Evolutionary conservation across 2,888 invertebrate genomes (phyloP).

Genomic region (Drosophila flavopinicola): DNA sequence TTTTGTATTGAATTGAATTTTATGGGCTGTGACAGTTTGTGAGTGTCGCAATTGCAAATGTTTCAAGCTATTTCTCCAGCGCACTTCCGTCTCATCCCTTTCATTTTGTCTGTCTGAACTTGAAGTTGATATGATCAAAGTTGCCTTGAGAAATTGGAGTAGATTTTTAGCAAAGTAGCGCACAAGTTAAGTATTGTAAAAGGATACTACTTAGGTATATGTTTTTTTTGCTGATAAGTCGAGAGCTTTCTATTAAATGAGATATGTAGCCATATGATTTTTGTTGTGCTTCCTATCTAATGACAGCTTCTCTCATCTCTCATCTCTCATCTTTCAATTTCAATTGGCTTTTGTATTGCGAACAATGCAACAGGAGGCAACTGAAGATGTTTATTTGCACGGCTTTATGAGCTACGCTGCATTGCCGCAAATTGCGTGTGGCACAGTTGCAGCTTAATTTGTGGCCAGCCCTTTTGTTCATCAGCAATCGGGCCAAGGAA

Average conservation of each 20-base stretch:
- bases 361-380: conserved; percentile 38
- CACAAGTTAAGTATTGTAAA: not conserved
- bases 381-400: conserved; percentile 24
- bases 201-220: not conserved
- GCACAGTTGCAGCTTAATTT: conserved; percentile 36
- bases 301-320: not conserved
- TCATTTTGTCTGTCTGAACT: conserved; percentile 1
- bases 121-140: conserved; percentile 7
- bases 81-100: not conserved
- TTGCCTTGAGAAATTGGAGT: not conserved
- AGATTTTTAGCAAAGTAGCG: not conserved
- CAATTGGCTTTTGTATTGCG: conserved; percentile 14
- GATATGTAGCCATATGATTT: not conserved
- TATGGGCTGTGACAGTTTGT: conserved; percentile 70
- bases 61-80: conserved; percentile 2
- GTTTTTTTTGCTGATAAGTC: too few relatives aligned
- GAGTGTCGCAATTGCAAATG: conserved; percentile 37
- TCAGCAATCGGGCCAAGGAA: conserved; percentile 29
- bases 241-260: too few relatives aligned
- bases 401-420: conserved; percentile 3
- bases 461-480: conserved; percentile 41
- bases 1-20: conserved; percentile 68
- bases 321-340: conserved; percentile 3
- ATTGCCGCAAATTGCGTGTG: conserved; percentile 37
- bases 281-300: too few relatives aligned